These are phyloP conservation scores for Nebria brevicollis DNA, from an alignment of 2,888 invertebrate genomes.

Conservation along the genomic window DNA sequence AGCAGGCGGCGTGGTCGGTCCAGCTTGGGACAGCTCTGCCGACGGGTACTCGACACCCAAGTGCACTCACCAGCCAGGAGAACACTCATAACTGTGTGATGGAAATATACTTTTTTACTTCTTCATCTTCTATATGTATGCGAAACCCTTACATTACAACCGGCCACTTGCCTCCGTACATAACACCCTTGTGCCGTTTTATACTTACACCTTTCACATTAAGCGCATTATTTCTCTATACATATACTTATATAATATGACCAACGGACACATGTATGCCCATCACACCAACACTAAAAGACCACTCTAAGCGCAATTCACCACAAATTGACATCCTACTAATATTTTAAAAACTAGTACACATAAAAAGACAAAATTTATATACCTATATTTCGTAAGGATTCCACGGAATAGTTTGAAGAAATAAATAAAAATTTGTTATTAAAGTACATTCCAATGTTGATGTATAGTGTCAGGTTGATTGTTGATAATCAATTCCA, in stretches of 20 bases:
- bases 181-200: neutral
- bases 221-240: neutral
- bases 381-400: too few species aligned
- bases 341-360: too few species aligned
- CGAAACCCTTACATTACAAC: neutral
- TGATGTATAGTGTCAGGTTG: neutral
- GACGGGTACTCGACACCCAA: conserved; percentile 18
- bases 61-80: conserved; percentile 13
- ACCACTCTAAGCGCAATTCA: neutral
- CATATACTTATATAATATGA: neutral
- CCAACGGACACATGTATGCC: neutral
- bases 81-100: conserved; percentile 16
- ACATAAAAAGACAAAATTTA: too few species aligned
- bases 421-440: too few species aligned
- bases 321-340: too few species aligned
- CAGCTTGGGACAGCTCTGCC: conserved; percentile 8
- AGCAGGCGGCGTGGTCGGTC: neutral
- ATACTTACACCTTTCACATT: neutral
- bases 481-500: conserved; percentile 30
- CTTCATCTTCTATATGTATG: neutral
- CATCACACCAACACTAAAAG: neutral
- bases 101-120: neutral
- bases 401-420: too few species aligned
- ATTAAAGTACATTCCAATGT: neutral
- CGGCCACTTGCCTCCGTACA: neutral